Percentiles rank a stretch among this genome's conserved stretches.
Evolutionary conservation across 2,113 vertebrate species (phyloP).

Genomic region (Lota lota): DNA sequence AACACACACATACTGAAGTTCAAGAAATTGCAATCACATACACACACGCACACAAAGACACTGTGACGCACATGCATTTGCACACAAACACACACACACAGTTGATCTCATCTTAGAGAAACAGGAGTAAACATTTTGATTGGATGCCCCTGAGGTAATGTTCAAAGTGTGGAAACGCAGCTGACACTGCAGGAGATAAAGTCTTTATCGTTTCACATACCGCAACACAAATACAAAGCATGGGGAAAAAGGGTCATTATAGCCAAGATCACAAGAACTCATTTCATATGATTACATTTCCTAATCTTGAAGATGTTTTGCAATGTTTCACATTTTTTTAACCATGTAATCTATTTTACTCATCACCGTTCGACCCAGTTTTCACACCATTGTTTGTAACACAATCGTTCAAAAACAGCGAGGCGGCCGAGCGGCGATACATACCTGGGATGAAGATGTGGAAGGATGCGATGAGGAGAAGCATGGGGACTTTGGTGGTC

Average conservation of each 20-base stretch:
- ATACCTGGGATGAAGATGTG: no score
- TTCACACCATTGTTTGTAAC: no score
- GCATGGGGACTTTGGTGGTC: no score
- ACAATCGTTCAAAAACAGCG: no score
- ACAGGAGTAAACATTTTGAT: constrained; percentile 23
- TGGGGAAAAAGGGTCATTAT: background rate
- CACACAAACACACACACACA: background rate
- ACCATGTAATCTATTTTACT: no score
- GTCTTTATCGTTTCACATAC: constrained; percentile 26
- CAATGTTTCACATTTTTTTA: no score
- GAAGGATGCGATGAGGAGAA: no score
- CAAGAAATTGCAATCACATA: background rate
- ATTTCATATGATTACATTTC: no score
- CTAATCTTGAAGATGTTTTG: no score
- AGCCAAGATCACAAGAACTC: no score
- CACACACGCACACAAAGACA: background rate
- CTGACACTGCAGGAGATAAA: constrained; percentile 11
- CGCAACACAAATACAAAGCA: constrained; percentile 12
- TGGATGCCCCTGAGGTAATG: constrained; percentile 15
- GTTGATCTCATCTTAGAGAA: constrained; percentile 25
- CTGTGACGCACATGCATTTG: background rate
- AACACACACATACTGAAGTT: background rate
- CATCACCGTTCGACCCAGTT: no score
- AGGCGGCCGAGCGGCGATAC: no score
- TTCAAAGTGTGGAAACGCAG: constrained; percentile 34